phyloP scores from a whole-genome alignment of 1,140 invertebrate species.

The Wiebesia pumilae region DNA sequence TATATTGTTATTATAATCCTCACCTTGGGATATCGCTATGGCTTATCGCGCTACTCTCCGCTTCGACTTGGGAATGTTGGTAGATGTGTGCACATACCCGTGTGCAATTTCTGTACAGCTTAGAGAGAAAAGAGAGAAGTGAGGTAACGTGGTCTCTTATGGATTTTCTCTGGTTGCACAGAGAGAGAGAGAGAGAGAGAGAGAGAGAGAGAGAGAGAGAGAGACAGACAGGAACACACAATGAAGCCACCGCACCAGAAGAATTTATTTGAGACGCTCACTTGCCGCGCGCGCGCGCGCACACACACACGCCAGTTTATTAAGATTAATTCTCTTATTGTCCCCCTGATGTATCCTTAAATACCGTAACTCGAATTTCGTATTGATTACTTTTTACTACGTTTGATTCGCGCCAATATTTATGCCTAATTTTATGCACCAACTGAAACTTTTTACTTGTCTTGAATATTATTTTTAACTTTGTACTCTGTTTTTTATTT shows the following conservation, averaged over 20 bases:
- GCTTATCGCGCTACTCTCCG: constrained; percentile 8
- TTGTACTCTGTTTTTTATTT: neutral
- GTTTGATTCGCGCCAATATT: neutral
- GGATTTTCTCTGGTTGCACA: constrained; percentile 32
- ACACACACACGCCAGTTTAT: constrained; percentile 13
- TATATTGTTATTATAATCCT: constrained; percentile 21
- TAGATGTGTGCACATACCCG: neutral
- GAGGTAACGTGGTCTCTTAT: constrained; percentile 31
- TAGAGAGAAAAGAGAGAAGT: constrained; percentile 21
- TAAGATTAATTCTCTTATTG: constrained; percentile 52
- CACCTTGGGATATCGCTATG: constrained; percentile 25
- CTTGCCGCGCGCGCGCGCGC: neutral
- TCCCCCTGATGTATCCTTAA: neutral
- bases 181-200: too few species aligned
- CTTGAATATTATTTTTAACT: neutral
- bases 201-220: too few species aligned
- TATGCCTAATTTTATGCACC: neutral
- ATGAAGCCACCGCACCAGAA: neutral
- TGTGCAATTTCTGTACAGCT: neutral
- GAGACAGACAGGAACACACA: neutral
- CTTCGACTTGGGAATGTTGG: neutral
- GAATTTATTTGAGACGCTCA: constrained; percentile 27
- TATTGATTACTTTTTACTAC: neutral
- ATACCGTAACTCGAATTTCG: neutral
- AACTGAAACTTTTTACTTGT: neutral